Base-by-base conservation (phyloP, 1,140 invertebrate genomes). In the Drosophila ohnishii region DNA sequence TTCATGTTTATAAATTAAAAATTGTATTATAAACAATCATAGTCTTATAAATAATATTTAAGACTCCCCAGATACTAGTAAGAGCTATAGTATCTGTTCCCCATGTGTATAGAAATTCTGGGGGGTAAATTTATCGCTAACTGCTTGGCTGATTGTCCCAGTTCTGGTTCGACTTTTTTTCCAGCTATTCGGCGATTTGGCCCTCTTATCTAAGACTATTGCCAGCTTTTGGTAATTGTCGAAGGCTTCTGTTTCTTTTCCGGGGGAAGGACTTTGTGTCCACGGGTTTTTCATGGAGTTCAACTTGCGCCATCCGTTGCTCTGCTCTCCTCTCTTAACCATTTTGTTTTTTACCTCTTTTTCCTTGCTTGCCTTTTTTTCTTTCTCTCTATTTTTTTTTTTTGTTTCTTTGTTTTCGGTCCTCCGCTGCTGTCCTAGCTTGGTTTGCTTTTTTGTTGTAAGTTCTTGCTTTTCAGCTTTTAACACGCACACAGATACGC, bases 401-500 rank as follows among this genome's bases (percentile, higher is more conserved):
- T 64, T 37, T 16, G 42, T 30, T 32, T 19, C 34, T 35, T 48
- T 45, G 37, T 47, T 76, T 55, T 66, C 59, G 44, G 25, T 77
- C 44, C 45, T 61, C 53, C 56, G 59, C 37, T 61, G 19, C 13
- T 70, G 19, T 75, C 10, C n/a, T 59, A 11, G 61, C 40, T 35
- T 65, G 42, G 25, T 32, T 32, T 47, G 14, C 32, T 70, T 55
- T 50, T 51, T 66, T 73, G 55, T 55, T 75, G 62, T 58, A 69
- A 75, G 80, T 81, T 80, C 78, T 86, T 86, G 78, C 62, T 55
- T 55, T 55, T 55, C 51, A 85, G 83, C 82, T 86, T 85, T 86
- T 86, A 87, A 87, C 82, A 86, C 83, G 44, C 72, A 86, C 53
- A 87, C 82, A 44, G 37, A 47, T 22, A 57, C 66, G 50, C n/a